phyloP scores from a whole-genome alignment of 2,797 vertebrate species.

The Nannoperca australis region DNA sequence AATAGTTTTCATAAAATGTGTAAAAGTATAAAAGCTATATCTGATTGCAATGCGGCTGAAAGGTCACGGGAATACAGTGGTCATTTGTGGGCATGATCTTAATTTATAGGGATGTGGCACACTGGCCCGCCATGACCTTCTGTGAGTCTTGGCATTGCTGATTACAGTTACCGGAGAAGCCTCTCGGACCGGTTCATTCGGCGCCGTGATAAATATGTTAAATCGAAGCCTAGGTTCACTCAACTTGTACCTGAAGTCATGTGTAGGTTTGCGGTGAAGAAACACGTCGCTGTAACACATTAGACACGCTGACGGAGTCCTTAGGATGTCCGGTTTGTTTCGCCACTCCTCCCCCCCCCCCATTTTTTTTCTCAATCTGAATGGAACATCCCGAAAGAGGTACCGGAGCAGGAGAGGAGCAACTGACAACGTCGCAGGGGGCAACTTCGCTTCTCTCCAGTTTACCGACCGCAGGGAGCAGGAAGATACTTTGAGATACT shows the following conservation, averaged over 20 bases:
- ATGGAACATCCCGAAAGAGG: conserved; percentile 79
- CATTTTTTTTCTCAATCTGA: conserved; percentile 27
- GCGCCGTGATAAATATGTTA: not conserved
- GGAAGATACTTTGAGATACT: too few species aligned
- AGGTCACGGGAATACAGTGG: conserved; percentile 38
- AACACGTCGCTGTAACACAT: not conserved
- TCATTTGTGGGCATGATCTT: conserved; percentile 38
- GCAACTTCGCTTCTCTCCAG: conserved; percentile 47
- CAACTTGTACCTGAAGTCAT: rapidly evolving
- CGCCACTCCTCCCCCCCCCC: conserved; percentile 17
- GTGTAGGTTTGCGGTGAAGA: not conserved
- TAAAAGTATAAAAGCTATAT: conserved; percentile 9
- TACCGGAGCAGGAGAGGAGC: conserved; percentile 26
- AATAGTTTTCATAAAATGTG: not conserved
- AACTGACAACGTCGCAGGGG: conserved; percentile 78
- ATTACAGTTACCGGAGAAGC: conserved; percentile 32
- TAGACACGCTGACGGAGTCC: conserved; percentile 26
- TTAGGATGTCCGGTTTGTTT: conserved; percentile 47
- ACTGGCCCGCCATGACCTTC: conserved; percentile 56
- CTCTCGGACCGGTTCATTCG: conserved; percentile 63
- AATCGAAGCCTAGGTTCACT: not conserved
- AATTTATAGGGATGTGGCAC: conserved; percentile 66
- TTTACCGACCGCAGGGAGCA: not conserved
- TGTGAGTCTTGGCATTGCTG: conserved; percentile 43
- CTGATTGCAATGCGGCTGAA: conserved; percentile 33